Base-by-base conservation (phyloP, 2,113 vertebrate species). In the Sturnira hondurensis region DNA sequence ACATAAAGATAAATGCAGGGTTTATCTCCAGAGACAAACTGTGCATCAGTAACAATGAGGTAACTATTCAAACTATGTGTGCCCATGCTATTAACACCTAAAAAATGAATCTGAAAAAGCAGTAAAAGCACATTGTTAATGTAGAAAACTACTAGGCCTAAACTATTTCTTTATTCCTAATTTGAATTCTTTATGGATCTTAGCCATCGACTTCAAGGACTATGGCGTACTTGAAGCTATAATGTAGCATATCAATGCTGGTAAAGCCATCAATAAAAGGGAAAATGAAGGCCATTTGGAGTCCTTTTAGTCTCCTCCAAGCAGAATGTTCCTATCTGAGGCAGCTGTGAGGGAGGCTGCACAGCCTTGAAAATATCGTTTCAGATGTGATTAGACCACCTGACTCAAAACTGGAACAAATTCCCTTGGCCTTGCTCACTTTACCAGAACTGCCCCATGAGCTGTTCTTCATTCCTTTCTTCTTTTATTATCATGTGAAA, bases 11-110 rank as follows among this genome's bases (percentile, higher is more conserved):
- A 96, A 97, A 96, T 93, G 89, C 24, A 88, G 81, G 77, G 9
- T 97, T 97, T 90, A 97, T 95, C 95, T 96, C 38, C 56, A 54
- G 50, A 95, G 74, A 56, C 54, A 97, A 96, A 67, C 47, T 87
- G 50, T 81, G 24, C 70, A 94, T 96, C 89, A 83, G 52, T 97
- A 84, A 89, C 74, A 88, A 84, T 61, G 78, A 96, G 81, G 41
- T 50, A 1, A 2, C 63, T 45, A 86, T 96, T 90, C 89, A 96
- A 68, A 95, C 63, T 67, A 38, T 82, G 50, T 86, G 56, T 86
- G 33, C 80, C 70, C 43, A 91, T 96, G 70, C 45, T 87, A 93
- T 96, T 97, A 96, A 71, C 74, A 96, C 74, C 94, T 93, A 68
- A 74, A 93, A 96, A 97, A 93, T 89, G 73, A 95, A 88, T 83